A percentile compares a stretch with the other conserved stretches of the same genome.
Conservation (phyloP, 1,140 invertebrate species). For the Laodelphax striatellus region DNA sequence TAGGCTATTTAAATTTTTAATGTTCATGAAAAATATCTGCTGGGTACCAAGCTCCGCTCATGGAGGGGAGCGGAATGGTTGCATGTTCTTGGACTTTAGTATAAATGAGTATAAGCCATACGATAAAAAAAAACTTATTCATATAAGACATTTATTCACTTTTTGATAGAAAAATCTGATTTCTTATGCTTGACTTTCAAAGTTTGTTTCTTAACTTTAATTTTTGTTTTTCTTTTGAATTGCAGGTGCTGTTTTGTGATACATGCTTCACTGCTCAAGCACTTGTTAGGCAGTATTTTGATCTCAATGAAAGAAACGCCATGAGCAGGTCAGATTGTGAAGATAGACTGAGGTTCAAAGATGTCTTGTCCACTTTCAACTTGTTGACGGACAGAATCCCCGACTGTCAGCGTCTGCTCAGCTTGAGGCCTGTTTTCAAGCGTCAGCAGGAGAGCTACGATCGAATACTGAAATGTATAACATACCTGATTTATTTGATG, state of each 20-base stretch:
- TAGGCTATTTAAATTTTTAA: too few species aligned
- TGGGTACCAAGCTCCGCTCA: too few species aligned
- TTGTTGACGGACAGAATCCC: conserved; percentile 46
- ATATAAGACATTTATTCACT: too few species aligned
- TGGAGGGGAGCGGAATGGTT: too few species aligned
- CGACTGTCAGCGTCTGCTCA: conserved; percentile 47
- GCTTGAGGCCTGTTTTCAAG: conserved; percentile 53
- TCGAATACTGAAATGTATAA: conserved; percentile 62
- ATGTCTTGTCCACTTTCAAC: conserved; percentile 59
- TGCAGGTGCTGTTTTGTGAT: conserved; percentile 48
- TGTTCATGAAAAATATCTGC: too few species aligned
- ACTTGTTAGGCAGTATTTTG: conserved; percentile 62
- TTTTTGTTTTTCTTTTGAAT: not conserved
- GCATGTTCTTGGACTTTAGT: too few species aligned
- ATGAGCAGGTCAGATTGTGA: conserved; percentile 32
- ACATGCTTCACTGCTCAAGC: conserved; percentile 74
- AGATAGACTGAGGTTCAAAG: conserved; percentile 48
- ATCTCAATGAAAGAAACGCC: conserved; percentile 52
- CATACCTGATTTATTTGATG: conserved; percentile 68
- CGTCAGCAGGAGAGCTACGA: conserved; percentile 74
- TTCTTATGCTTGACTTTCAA: too few species aligned
- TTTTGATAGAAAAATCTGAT: too few species aligned
- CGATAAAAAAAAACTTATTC: too few species aligned
- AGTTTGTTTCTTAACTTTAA: not conserved
- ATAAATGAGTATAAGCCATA: too few species aligned